Conservation (phyloP, 2,888 invertebrate species). For the Caenorhabditis macrosperma region DNA sequence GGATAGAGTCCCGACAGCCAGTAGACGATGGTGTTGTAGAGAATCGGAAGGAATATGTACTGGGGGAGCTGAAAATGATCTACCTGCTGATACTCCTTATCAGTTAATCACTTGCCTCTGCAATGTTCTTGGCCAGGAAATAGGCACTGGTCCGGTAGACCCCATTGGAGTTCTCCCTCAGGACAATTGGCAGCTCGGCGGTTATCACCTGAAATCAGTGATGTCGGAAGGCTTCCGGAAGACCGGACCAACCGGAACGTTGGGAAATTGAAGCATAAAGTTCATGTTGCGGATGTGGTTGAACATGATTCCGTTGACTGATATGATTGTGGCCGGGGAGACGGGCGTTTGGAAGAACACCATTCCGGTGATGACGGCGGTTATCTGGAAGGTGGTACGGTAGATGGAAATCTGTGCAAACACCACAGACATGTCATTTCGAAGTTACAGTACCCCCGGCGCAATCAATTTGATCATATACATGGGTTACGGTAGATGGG, state of each 20-base stretch:
- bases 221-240: too few species aligned
- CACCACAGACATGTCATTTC: too few species aligned
- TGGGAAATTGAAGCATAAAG: conserved; percentile 84
- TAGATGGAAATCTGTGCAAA: too few species aligned
- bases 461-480: too few species aligned
- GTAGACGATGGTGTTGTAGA: conserved; percentile 90
- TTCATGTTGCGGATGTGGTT: conserved; percentile 94
- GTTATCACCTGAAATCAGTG: conserved; percentile 89
- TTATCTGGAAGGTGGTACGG: conserved; percentile 51
- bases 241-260: conserved; percentile 73
- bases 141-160: conserved; percentile 93
- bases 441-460: too few species aligned
- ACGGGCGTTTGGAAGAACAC: conserved; percentile 85
- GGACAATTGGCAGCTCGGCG: conserved; percentile 90
- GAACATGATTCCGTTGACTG: conserved; percentile 93
- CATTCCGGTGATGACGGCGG: conserved; percentile 85
- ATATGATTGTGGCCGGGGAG: conserved; percentile 84
- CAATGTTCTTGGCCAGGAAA: conserved; percentile 89
- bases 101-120: conserved; percentile 83
- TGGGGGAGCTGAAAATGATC: conserved; percentile 84
- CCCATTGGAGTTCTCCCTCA: conserved; percentile 91
- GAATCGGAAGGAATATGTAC: conserved; percentile 88
- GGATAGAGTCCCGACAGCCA: conserved; percentile 85
- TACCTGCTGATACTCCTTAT: too few species aligned
- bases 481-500: too few species aligned